Evolutionary conservation across 2,888 invertebrate species (phyloP).

Genomic region (Idaea dimidiata): DNA sequence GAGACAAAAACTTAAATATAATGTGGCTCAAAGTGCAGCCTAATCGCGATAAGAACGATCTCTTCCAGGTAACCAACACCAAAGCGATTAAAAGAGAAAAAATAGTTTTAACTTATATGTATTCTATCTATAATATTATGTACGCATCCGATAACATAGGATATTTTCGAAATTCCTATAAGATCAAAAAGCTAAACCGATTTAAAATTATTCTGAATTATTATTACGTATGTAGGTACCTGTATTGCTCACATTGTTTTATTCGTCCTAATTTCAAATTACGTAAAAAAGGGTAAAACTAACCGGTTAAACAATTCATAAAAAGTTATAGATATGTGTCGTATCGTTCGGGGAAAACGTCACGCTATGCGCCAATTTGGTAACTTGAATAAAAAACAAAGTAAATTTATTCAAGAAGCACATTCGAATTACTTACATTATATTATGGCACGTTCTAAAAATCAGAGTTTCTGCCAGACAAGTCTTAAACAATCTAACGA

Average conservation of each 20-base stretch:
- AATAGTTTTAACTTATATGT: too few species aligned
- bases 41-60: too few species aligned
- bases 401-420: constrained; percentile 7
- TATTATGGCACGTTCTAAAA: constrained; percentile 25
- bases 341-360: neutral
- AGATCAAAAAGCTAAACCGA: too few species aligned
- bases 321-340: neutral
- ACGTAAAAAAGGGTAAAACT: neutral
- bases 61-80: too few species aligned
- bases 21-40: too few species aligned
- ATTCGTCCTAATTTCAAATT: neutral
- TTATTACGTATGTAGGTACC: neutral
- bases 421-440: constrained; percentile 46
- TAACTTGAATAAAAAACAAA: constrained; percentile 1
- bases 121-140: too few species aligned
- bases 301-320: neutral
- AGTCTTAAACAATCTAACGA: constrained; percentile 52
- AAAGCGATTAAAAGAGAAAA: too few species aligned
- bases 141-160: too few species aligned
- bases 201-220: neutral
- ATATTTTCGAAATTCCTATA: too few species aligned
- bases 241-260: neutral
- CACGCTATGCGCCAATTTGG: neutral
- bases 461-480: constrained; percentile 46
- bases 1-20: too few species aligned